Conservation (phyloP, 2,797 vertebrate species). For the Oceanodroma leucorhoa region DNA sequence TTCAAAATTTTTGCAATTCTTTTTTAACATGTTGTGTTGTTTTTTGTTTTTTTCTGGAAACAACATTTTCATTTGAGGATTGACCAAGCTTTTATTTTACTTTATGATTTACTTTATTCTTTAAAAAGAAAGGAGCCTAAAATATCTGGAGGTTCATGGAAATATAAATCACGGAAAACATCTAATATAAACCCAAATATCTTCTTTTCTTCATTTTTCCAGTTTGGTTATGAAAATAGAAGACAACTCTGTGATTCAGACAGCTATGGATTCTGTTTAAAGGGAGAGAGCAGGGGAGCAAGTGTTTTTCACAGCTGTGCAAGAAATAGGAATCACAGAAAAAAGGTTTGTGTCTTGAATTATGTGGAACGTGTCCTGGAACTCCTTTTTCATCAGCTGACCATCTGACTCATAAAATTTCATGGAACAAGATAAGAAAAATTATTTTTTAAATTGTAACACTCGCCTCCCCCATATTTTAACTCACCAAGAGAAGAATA, state of each 20-base stretch:
- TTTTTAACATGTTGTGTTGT: not conserved
- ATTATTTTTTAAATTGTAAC: not conserved
- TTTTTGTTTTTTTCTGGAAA: not conserved
- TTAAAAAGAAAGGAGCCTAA: rapidly evolving
- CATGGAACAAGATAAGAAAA: rapidly evolving
- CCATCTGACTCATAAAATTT: not conserved
- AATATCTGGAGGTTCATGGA: not conserved
- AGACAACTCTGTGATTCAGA: not conserved
- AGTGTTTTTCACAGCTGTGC: not conserved
- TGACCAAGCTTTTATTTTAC: not conserved
- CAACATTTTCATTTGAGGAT: not conserved
- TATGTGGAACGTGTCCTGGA: not conserved
- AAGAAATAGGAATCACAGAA: not conserved
- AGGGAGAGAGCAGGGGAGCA: not conserved
- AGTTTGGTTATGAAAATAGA: not conserved
- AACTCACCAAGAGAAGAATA: not conserved
- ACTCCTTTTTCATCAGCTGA: not conserved
- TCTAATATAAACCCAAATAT: not conserved
- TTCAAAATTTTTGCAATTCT: not conserved
- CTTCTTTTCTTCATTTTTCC: not conserved
- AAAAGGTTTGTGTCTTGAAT: not conserved
- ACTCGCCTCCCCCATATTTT: rapidly evolving
- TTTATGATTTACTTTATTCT: not conserved
- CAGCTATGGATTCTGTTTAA: not conserved
- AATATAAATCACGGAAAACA: not conserved